A percentile compares a stretch with the other conserved stretches of the same genome.
Evolutionary conservation across 1,140 invertebrate genomes (phyloP).

Genomic region (Drosophila sturtevanti): DNA sequence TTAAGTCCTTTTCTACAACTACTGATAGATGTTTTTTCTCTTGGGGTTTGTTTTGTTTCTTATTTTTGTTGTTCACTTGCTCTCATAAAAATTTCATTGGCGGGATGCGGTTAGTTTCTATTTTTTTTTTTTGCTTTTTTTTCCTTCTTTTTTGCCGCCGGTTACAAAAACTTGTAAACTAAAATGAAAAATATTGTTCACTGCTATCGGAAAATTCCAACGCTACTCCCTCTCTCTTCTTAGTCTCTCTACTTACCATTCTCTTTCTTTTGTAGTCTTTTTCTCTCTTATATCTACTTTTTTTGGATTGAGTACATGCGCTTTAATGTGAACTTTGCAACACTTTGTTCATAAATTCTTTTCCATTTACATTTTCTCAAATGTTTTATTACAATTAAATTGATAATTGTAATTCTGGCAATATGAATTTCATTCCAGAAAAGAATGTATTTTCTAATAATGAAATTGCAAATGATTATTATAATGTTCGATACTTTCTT

Average conservation of each 20-base stretch:
- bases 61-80: constrained; percentile 16
- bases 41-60: not conserved
- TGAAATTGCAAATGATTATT: too few species aligned
- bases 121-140: not conserved
- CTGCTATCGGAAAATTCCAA: constrained; percentile 46
- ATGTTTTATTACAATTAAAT: too few species aligned
- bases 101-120: constrained; percentile 29
- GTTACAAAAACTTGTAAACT: constrained; percentile 61
- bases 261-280: constrained; percentile 15
- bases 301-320: not conserved
- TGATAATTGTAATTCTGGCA: too few species aligned
- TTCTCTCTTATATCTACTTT: constrained; percentile 1
- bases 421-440: too few species aligned
- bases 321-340: not conserved
- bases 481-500: too few species aligned
- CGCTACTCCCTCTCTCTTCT: constrained; percentile 3
- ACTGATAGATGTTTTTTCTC: not conserved
- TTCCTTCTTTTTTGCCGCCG: constrained; percentile 8
- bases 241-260: not conserved
- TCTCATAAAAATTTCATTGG: constrained; percentile 54
- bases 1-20: not conserved
- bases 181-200: constrained; percentile 71
- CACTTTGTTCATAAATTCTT: too few species aligned
- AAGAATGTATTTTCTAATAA: too few species aligned
- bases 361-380: too few species aligned